Conservation (phyloP, 1,140 invertebrate species). For the Subanguina moxae region DNA sequence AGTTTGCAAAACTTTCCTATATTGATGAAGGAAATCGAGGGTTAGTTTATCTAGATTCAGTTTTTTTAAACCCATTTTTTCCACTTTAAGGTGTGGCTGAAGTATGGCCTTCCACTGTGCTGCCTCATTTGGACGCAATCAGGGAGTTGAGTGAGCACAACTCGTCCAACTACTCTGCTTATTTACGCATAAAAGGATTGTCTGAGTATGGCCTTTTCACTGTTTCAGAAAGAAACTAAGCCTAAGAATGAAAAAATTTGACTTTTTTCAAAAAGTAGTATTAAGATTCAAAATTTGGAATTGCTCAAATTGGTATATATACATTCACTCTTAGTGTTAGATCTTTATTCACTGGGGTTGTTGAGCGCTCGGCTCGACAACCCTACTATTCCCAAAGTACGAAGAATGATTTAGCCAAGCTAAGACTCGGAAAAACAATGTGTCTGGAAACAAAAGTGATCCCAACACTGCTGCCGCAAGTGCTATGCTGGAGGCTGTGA, state of each 20-base stretch:
- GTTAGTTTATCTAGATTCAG: constrained; percentile 11
- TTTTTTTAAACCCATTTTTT: not conserved
- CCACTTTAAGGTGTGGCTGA: constrained; percentile 31
- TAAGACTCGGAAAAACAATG: too few relatives aligned
- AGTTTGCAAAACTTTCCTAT: constrained; percentile 30
- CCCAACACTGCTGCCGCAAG: not conserved
- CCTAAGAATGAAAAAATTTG: too few relatives aligned
- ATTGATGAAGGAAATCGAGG: constrained; percentile 46
- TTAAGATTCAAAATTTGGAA: too few relatives aligned
- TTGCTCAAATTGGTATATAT: too few relatives aligned
- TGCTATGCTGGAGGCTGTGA: not conserved
- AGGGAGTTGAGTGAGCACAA: constrained; percentile 23
- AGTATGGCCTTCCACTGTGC: constrained; percentile 25
- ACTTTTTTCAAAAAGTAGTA: too few relatives aligned
- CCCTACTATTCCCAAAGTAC: too few relatives aligned
- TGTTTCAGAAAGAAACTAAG: too few relatives aligned
- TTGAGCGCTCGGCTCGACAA: too few relatives aligned
- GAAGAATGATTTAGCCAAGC: too few relatives aligned
- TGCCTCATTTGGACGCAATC: constrained; percentile 28
- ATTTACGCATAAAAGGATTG: not conserved
- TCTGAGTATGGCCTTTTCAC: too few relatives aligned
- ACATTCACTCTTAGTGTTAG: too few relatives aligned
- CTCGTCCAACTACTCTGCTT: constrained; percentile 18
- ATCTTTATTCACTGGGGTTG: too few relatives aligned
- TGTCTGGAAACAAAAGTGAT: not conserved